phyloP scores from a whole-genome alignment of 2,888 invertebrate genomes.

The Leptinotarsa peninsularis region DNA sequence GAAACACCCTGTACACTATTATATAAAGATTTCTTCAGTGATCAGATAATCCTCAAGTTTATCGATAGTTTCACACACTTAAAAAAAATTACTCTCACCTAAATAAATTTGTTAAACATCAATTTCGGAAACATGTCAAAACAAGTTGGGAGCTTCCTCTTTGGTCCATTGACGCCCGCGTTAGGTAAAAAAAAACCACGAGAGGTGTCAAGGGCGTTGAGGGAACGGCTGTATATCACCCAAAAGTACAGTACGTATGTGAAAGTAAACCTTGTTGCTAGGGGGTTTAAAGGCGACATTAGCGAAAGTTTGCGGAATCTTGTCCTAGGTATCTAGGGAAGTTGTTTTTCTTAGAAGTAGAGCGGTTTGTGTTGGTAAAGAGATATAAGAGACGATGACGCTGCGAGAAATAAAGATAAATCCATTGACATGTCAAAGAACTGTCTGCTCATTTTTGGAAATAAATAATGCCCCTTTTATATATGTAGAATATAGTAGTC shows the following conservation, averaged over 20 bases:
- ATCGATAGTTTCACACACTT: neutral
- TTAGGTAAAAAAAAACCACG: constrained; percentile 1
- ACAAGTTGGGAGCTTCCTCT: constrained; percentile 8
- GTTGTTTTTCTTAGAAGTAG: constrained; percentile 22
- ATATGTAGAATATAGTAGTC: neutral
- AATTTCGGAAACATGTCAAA: constrained; percentile 23
- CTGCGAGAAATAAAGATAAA: constrained; percentile 24
- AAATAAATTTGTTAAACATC: constrained; percentile 14
- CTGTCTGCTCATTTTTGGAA: constrained; percentile 22
- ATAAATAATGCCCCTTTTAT: constrained; percentile 20
- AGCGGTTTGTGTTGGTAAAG: constrained; percentile 5
- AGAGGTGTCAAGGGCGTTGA: constrained; percentile 12
- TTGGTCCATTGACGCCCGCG: constrained; percentile 18
- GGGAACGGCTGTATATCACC: neutral
- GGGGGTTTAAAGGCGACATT: neutral
- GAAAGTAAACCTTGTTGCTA: neutral
- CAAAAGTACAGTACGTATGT: neutral
- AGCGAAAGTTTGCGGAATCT: neutral
- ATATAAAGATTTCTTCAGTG: neutral
- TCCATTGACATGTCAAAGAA: constrained; percentile 22
- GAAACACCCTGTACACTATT: too few species aligned
- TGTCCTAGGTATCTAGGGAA: neutral
- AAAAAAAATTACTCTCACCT: neutral
- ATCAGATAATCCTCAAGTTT: neutral
- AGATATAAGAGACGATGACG: constrained; percentile 18